Conservation (phyloP, 2,113 vertebrate species). For the Gorsachius goisagi region DNA sequence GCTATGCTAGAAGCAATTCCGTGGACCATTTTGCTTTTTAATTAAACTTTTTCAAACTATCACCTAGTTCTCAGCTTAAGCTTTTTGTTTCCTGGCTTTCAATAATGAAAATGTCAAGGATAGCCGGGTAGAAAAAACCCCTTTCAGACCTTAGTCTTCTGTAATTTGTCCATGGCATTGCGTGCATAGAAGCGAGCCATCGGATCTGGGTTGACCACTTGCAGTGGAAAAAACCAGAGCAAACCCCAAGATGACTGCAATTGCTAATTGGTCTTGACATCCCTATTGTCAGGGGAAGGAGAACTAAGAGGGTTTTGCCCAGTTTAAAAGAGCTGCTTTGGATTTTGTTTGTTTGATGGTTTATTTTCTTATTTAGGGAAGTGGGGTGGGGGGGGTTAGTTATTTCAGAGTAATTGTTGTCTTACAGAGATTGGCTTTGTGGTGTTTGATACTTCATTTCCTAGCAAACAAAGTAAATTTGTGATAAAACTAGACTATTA, state of each 20-base stretch:
- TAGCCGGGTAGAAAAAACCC: background rate
- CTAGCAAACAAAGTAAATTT: background rate
- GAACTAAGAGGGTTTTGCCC: background rate
- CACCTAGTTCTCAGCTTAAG: background rate
- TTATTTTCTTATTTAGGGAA: background rate
- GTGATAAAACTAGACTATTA: background rate
- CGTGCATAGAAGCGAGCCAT: background rate
- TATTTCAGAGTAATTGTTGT: background rate
- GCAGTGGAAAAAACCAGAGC: slow-evolving; percentile 17
- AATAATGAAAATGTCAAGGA: background rate
- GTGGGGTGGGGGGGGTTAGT: background rate
- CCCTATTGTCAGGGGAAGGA: slow-evolving; percentile 21
- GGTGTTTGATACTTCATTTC: background rate
- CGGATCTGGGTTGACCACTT: background rate
- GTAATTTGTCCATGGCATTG: background rate
- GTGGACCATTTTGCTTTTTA: slow-evolving; percentile 35
- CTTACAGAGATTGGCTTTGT: background rate
- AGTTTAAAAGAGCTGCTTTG: slow-evolving; percentile 9
- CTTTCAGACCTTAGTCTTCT: background rate
- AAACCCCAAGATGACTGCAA: background rate
- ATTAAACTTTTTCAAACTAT: slow-evolving; percentile 6
- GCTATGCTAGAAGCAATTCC: slow-evolving; percentile 32
- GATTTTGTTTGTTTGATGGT: background rate
- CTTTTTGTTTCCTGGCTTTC: slow-evolving; percentile 26
- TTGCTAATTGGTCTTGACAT: slow-evolving; percentile 39